A percentile compares a stretch with the other conserved stretches of the same genome.
Evolutionary conservation across 2,888 invertebrate species (phyloP).

Genomic region (Eupsilia transversa): DNA sequence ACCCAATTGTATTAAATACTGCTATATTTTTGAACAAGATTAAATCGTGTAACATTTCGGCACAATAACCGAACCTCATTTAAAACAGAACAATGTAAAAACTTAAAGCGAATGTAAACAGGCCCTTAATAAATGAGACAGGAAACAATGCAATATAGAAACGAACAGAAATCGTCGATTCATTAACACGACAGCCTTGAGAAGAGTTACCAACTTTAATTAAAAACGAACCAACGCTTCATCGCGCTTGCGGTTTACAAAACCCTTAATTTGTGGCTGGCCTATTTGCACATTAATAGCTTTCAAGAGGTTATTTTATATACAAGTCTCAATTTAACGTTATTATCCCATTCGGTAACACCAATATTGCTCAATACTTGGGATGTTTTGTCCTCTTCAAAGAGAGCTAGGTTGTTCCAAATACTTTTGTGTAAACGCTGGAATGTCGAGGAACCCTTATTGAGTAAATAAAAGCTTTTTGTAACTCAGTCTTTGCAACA

Average conservation of each 20-base stretch:
- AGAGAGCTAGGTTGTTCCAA: background rate
- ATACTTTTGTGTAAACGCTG: background rate
- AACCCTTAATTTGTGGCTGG: slow-evolving; percentile 80
- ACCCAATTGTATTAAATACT: slow-evolving; percentile 7
- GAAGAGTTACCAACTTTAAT: slow-evolving; percentile 85
- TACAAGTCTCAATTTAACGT: slow-evolving; percentile 18
- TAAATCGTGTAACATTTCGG: slow-evolving; percentile 27
- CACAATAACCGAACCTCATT: slow-evolving; percentile 56
- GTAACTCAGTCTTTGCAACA: background rate
- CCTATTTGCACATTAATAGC: slow-evolving; percentile 64
- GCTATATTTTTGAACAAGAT: slow-evolving; percentile 14
- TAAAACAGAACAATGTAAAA: slow-evolving; percentile 44
- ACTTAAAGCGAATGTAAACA: slow-evolving; percentile 63
- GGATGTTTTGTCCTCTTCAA: background rate
- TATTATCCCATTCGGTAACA: background rate
- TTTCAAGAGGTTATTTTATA: slow-evolving; percentile 46
- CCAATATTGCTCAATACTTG: slow-evolving; percentile 27
- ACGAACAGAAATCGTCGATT: slow-evolving; percentile 82
- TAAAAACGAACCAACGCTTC: slow-evolving; percentile 86
- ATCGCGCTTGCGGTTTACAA: slow-evolving; percentile 83
- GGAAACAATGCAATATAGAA: slow-evolving; percentile 78
- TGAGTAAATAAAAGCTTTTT: slow-evolving; percentile 10
- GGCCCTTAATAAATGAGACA: slow-evolving; percentile 69
- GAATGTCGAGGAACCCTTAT: background rate
- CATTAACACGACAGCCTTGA: slow-evolving; percentile 86